Evolutionary conservation across 2,797 vertebrate genomes (phyloP).

Genomic region (Thunnus albacares): DNA sequence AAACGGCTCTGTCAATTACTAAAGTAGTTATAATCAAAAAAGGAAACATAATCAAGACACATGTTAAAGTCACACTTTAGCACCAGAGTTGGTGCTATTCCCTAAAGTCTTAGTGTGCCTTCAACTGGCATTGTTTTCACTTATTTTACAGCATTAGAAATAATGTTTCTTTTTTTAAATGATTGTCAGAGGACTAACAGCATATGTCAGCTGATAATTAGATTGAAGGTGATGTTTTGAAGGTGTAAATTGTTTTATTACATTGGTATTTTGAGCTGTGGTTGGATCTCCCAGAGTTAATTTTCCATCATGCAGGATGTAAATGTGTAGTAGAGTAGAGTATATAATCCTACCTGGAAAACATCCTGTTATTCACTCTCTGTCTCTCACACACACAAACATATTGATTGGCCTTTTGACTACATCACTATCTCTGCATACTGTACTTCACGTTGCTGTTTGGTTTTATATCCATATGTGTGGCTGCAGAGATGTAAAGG

Average conservation of each 20-base stretch:
- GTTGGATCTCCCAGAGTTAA: not conserved
- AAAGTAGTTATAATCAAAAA: not conserved
- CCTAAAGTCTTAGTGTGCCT: not conserved
- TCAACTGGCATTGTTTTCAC: slow-evolving; percentile 3
- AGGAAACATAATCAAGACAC: slow-evolving; percentile 2
- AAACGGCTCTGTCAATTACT: not conserved
- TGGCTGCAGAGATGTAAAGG: not conserved
- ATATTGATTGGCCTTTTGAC: not conserved
- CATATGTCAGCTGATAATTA: slow-evolving; percentile 1
- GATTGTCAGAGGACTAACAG: slow-evolving; percentile 1
- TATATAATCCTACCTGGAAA: not conserved
- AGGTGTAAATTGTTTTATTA: slow-evolving; percentile 8
- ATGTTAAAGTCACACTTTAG: slow-evolving; percentile 1
- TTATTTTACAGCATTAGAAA: slow-evolving; percentile 11
- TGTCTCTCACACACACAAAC: not conserved
- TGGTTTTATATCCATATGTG: not conserved
- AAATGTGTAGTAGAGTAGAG: not conserved
- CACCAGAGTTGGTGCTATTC: not conserved
- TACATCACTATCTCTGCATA: not conserved
- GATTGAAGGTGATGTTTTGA: slow-evolving; percentile 6
- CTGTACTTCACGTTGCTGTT: not conserved
- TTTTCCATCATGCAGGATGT: slow-evolving; percentile 5
- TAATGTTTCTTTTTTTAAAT: not conserved
- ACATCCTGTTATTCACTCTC: not conserved
- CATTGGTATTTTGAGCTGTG: not conserved